phyloP scores from a whole-genome alignment of 1,140 invertebrate genomes.

The Ylistrum balloti region DNA sequence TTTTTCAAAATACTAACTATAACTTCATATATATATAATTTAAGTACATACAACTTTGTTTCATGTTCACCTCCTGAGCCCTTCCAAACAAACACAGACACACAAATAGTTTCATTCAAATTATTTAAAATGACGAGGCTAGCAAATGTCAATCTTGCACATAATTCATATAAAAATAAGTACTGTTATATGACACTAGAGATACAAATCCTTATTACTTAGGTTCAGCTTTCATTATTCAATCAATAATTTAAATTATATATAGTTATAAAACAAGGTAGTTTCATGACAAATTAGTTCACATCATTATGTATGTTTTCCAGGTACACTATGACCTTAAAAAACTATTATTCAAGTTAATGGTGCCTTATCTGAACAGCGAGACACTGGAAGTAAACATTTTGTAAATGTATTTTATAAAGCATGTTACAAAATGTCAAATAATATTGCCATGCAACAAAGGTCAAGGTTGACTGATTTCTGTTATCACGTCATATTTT shows the following conservation, averaged over 20 bases:
- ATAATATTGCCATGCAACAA: background rate
- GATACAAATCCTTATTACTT: background rate
- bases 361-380: background rate
- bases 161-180: slow-evolving; percentile 25
- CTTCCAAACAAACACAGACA: background rate
- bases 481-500: background rate
- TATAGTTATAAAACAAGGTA: background rate
- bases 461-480: background rate
- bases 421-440: background rate
- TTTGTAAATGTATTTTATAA: background rate
- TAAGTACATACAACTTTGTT: background rate
- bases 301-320: background rate
- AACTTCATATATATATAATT: slow-evolving; percentile 1
- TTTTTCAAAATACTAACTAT: slow-evolving; percentile 40
- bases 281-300: background rate
- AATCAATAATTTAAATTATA: background rate
- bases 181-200: background rate
- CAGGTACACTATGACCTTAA: background rate
- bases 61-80: background rate
- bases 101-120: background rate
- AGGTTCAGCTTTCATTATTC: background rate
- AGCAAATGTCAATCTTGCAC: slow-evolving; percentile 13
- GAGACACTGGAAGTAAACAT: background rate
- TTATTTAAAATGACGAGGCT: background rate
- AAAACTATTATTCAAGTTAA: too few species aligned